Base-by-base conservation (phyloP, 2,888 invertebrate species). In the Neoitamus cyanurus region DNA sequence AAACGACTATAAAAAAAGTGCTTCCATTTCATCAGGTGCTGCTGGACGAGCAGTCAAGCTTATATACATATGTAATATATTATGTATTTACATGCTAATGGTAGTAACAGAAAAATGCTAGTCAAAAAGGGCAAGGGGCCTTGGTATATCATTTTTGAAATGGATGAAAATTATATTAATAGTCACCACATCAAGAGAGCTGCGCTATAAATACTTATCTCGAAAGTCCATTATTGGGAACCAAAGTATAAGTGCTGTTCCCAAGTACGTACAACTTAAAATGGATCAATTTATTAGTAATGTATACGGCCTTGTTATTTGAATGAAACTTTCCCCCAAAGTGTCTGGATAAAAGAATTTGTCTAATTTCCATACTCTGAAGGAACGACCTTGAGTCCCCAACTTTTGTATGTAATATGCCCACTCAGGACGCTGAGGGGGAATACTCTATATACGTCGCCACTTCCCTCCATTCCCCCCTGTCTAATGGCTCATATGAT, bases 401-500 rank as follows among this genome's bases (percentile, higher is more conserved):
- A 75, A 75, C 42, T 28, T 75, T 75, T 75, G 75, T 42, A 28
- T 37, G 42, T 42, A 75, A 42, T 75, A n/a, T n/a, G 36, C 42
- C 75, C 42, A 75, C 75, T 42, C 28, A 42, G 25, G 42, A 11
- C 75, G 42, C 46, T 15, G n/a, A 28, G 42, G 42, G 25, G 25
- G 20, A 75, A 28, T 20, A 25, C 13, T 46, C 42, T n/a, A 25
- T 25, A 28, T 42, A 75, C 42, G 42, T 75, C 75, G 28, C 75
- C 42, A 75, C 25, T 37, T 37, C 75, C 42, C 75, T 7, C n/a
- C 73, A 2, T n/a, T 5, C 13, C 42, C 42, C 42, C 75, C 42
- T 70, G 42, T 75, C 42, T 75, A 75, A 37, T 37, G 75, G 75
- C 34, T 75, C 42, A 75, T 75, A 75, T 75, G 75, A 75, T 75